A percentile compares a stretch with the other conserved stretches of the same genome.
These are phyloP conservation scores for Rhineura floridana DNA, from an alignment of 2,113 vertebrate species.

Conservation along the genomic window DNA sequence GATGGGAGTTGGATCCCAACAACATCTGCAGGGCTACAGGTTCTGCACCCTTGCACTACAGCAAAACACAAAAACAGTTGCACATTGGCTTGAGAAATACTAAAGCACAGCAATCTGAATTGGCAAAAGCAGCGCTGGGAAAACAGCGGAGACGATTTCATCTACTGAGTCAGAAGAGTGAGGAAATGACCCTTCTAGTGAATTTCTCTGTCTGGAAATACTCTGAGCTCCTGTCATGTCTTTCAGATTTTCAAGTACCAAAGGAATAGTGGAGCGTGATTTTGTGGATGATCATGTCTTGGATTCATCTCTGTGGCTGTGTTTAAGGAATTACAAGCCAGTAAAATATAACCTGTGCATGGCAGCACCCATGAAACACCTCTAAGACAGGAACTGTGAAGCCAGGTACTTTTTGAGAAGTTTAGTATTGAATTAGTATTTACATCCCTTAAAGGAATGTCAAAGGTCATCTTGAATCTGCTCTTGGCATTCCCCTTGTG, in stretches of 20 bases:
- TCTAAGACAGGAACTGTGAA: neutral
- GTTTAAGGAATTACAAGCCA: neutral
- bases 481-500: neutral
- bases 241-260: conserved; percentile 15
- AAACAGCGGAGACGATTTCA: neutral
- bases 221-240: neutral
- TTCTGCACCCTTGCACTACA: neutral
- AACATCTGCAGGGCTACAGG: neutral
- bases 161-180: neutral
- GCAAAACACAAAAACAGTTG: neutral
- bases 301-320: neutral
- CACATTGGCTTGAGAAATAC: neutral
- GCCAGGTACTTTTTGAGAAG: neutral
- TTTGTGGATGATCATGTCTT: conserved; percentile 1
- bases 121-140: neutral
- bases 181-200: neutral
- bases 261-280: neutral
- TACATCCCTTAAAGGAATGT: neutral
- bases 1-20: no score
- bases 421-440: neutral
- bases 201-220: neutral
- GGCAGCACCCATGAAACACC: neutral
- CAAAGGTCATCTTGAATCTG: neutral
- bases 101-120: neutral
- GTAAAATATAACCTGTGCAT: conserved; percentile 10